Conservation (phyloP, 2,797 vertebrate genomes). For the Oryzias sinensis region DNA sequence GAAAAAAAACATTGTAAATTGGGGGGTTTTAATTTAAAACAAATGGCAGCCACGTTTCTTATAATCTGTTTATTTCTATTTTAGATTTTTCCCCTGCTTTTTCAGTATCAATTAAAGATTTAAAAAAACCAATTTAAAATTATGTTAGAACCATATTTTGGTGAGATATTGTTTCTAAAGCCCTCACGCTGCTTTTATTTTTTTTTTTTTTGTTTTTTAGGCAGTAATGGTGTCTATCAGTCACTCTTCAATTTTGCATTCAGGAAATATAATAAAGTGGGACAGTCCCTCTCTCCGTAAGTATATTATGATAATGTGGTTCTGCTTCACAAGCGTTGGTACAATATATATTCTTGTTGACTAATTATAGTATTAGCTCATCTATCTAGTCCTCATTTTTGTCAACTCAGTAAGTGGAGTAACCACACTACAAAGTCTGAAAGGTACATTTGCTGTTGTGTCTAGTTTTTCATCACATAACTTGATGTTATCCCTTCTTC, state of each 20-base stretch:
- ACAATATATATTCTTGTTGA: slow-evolving; percentile 2
- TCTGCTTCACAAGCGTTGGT: slow-evolving; percentile 18
- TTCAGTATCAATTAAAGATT: no score
- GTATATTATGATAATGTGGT: slow-evolving; percentile 21
- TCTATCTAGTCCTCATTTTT: slow-evolving; percentile 5
- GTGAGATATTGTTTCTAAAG: no score
- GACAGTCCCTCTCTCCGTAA: slow-evolving; percentile 55
- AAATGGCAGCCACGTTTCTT: no score
- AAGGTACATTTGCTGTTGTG: slow-evolving; percentile 18
- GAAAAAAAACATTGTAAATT: no score
- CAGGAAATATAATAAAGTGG: slow-evolving; percentile 76
- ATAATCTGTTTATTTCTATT: no score
- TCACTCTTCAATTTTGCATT: slow-evolving; percentile 79
- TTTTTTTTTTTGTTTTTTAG: not conserved
- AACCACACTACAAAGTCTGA: slow-evolving; percentile 2
- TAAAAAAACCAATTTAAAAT: no score
- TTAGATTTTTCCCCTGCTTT: no score
- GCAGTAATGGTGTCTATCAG: not conserved
- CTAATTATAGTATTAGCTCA: not conserved
- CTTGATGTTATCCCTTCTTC: slow-evolving; percentile 55
- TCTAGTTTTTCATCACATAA: slow-evolving; percentile 46
- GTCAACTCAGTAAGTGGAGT: slow-evolving; percentile 13
- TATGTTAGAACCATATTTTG: no score
- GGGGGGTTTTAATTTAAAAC: no score
- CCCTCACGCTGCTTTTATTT: not conserved